Evolutionary conservation across 2,888 invertebrate genomes (phyloP), one percentile per base, ranked within the genome.

Genomic region (Tetragonisca angustula): DNA sequence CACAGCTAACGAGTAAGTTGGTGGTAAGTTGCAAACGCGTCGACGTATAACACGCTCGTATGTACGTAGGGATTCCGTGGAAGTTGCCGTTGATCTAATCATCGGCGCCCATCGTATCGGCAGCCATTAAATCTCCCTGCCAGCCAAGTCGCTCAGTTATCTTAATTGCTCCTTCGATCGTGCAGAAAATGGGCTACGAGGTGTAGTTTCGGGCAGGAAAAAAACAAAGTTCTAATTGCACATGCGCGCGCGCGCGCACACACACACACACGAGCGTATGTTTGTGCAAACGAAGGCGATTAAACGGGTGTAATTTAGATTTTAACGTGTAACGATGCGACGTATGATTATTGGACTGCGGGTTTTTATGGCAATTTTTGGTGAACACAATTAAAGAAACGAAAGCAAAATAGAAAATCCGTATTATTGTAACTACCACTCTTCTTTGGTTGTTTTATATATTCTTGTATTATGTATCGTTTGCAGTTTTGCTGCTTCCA

Each of bases 51-150:
- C 81, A 69, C 72, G 77, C 79, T 17, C 54, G 73, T 65, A 27
- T 27, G 27, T 27, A 76, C 56, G 19, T 24, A 13, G 9, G 21
- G 21, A 68, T 50, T 52, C 19, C 21, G 32, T 50, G 74, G 36
- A 74, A 64, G 54, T 64, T 61, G 21, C 73, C 74, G 61, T n/a
- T 9, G 81, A 87, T 86, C 79, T 73, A 79, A 86, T 84, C 78
- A 73, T 75, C 68, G 68, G 11, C 75, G 73, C 43, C 61, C 74
- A 49, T 78, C 76, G 43, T 67, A 65, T 67, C 74, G 32, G 59
- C 27, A 11, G 27, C 68, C 52, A 75, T 79, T 79, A 76, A 78
- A 81, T 72, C 32, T 52, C 24, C 2, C 50, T 59, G n/a, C n/a
- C 52, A 43, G 27, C 19, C 71, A 54, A 65, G 64, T 56, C 32